These are phyloP conservation scores for Drosophila grimshawi DNA, from an alignment of 1,140 invertebrate species.

Conservation along the genomic window DNA sequence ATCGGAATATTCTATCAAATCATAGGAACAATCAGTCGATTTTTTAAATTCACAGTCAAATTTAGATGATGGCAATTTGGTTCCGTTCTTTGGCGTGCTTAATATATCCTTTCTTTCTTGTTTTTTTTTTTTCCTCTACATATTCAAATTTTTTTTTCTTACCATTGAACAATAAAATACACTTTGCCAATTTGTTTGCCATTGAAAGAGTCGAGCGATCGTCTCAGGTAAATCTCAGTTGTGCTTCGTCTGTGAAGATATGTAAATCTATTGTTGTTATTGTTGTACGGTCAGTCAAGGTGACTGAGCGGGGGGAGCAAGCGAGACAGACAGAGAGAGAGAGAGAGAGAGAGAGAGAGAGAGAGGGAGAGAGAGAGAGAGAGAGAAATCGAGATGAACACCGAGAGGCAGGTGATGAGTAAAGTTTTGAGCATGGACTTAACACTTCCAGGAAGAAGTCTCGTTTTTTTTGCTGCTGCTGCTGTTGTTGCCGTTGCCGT, in stretches of 20 bases:
- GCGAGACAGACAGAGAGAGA: slow-evolving; percentile 1
- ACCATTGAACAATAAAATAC: slow-evolving; percentile 8
- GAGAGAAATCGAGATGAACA: no score
- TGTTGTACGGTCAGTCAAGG: slow-evolving; percentile 71
- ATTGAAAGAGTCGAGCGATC: slow-evolving; percentile 8
- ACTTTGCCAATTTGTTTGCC: slow-evolving; percentile 37
- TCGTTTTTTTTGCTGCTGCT: slow-evolving; percentile 44
- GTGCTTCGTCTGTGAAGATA: slow-evolving; percentile 32
- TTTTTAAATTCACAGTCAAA: no score
- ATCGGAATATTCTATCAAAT: no score
- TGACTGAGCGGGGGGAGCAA: slow-evolving; percentile 51
- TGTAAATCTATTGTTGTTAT: slow-evolving; percentile 50
- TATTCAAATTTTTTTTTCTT: neutral
- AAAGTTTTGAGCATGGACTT: slow-evolving; percentile 29
- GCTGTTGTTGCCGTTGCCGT: slow-evolving; percentile 16
- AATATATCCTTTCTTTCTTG: no score
- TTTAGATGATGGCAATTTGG: no score
- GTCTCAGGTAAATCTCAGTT: slow-evolving; percentile 15
- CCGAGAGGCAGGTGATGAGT: slow-evolving; percentile 49
- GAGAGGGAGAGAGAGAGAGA: slow-evolving; percentile 21
- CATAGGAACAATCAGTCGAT: no score
- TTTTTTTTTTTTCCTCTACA: neutral
- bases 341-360: no score
- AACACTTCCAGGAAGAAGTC: slow-evolving; percentile 75
- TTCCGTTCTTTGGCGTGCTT: no score